Base-by-base conservation (phyloP, 2,113 vertebrate species). In the Pterocles orientalis region DNA sequence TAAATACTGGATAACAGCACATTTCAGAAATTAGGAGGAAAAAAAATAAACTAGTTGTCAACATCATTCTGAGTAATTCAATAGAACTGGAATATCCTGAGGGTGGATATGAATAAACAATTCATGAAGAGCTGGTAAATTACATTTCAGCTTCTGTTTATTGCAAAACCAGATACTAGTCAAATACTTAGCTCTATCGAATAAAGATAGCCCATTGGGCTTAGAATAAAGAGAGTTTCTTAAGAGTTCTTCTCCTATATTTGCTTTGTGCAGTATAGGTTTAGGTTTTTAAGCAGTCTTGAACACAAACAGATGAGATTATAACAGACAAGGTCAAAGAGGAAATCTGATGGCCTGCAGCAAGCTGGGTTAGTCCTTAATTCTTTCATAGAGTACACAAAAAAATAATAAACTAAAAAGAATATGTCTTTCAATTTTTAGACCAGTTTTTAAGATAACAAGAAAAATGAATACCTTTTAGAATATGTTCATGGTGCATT, bases 71-170 rank as follows among this genome's bases (percentile, higher is more conserved):
- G 93, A 94, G 94, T 92, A 96, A 97, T 96, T 96, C 93, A 96
- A 94, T 94, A 97, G 79, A 68, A 90, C 54, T 86, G 82, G 88
- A 89, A 94, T 94, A 94, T 95, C 94, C 93, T 21, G 12, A 94
- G 58, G 95, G 93, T 87, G 41, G 84, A 64, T 91, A 94, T 90
- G 94, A 96, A 97, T 96, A 97, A 97, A 97, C 95, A 95, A 95
- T 97, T 96, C 95, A 95, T 92, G 90, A 91, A 95, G 84, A 97
- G 93, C 82, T 88, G 80, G 95, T 91, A 97, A 97, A 96, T 97
- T 96, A 96, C 80, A 89, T 96, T 97, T 96, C 91, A 93, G 82
- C 77, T 96, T 93, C 92, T 97, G 94, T 97, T 97, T 97, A 96
- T 71, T 96, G 82, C 78, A 96, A 92, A 97, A 86, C 90, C 86